phyloP scores from a whole-genome alignment of 2,113 vertebrate species.

The human (Homo sapiens) region DNA sequence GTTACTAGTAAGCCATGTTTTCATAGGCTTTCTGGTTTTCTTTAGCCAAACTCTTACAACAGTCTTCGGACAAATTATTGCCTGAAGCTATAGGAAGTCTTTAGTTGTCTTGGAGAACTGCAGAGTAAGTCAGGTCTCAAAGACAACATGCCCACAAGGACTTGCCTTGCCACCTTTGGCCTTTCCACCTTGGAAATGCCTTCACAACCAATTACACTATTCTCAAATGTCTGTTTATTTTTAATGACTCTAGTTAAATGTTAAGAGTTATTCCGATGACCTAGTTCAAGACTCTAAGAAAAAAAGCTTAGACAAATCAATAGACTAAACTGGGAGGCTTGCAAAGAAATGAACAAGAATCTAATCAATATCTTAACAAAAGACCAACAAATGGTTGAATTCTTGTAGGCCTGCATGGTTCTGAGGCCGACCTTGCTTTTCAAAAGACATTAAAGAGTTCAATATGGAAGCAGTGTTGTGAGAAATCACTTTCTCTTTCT shows the following conservation, averaged over 20 bases:
- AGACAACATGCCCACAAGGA: background rate
- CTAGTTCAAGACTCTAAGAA: constrained; percentile 46
- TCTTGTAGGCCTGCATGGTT: background rate
- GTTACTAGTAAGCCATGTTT: constrained; percentile 81
- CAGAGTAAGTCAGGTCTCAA: constrained; percentile 79
- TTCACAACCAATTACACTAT: constrained; percentile 79
- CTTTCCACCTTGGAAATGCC: constrained; percentile 61
- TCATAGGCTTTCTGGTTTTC: constrained; percentile 83
- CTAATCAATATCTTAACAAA: background rate
- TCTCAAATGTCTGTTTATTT: constrained; percentile 74
- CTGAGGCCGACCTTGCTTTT: background rate
- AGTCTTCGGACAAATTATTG: constrained; percentile 84
- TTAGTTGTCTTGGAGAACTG: constrained; percentile 73
- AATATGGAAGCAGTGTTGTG: background rate
- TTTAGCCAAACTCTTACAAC: constrained; percentile 81
- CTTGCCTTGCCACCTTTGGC: constrained; percentile 67
- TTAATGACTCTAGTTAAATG: constrained; percentile 73
- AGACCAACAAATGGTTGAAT: background rate
- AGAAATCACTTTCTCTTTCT: background rate
- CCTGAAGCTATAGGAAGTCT: constrained; percentile 84
- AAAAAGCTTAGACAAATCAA: constrained; percentile 13
- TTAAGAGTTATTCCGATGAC: constrained; percentile 49
- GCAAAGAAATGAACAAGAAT: constrained; percentile 20
- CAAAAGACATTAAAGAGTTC: background rate
- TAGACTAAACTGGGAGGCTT: background rate